Evolutionary conservation across 2,888 invertebrate genomes (phyloP).

Genomic region (Temnothorax unifasciatus): DNA sequence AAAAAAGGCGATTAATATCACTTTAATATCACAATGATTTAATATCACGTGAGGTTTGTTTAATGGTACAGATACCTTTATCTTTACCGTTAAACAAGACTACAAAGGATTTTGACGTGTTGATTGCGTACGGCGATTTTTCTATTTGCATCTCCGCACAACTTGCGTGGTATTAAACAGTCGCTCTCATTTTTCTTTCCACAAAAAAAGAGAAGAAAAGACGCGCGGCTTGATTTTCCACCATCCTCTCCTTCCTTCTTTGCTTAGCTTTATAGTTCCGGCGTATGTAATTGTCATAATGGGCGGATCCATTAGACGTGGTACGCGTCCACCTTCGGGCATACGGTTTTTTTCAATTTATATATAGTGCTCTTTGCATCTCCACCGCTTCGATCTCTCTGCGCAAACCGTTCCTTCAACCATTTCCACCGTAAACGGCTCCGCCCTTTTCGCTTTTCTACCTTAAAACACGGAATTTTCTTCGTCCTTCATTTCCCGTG

Average conservation of each 20-base stretch:
- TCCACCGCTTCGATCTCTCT: constrained; percentile 30
- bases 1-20: constrained; percentile 49
- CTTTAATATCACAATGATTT: constrained; percentile 31
- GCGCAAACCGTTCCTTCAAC: neutral
- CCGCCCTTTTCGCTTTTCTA: constrained; percentile 23
- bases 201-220: neutral
- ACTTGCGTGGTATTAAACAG: neutral
- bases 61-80: neutral
- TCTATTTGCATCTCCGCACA: constrained; percentile 17
- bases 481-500: neutral
- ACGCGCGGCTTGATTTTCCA: constrained; percentile 15
- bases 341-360: constrained; percentile 74
- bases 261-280: constrained; percentile 74
- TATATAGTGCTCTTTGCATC: constrained; percentile 77
- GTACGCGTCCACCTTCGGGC: constrained; percentile 45
- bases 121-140: neutral
- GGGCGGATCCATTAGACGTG: constrained; percentile 74
- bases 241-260: constrained; percentile 41
- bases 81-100: neutral
- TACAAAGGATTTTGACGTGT: constrained; percentile 17
- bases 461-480: constrained; percentile 9
- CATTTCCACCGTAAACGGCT: constrained; percentile 4
- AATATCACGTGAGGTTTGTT: constrained; percentile 18
- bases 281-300: constrained; percentile 79
- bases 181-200: neutral